phyloP scores from a whole-genome alignment of 1,140 invertebrate genomes.

The Maniola jurtina region DNA sequence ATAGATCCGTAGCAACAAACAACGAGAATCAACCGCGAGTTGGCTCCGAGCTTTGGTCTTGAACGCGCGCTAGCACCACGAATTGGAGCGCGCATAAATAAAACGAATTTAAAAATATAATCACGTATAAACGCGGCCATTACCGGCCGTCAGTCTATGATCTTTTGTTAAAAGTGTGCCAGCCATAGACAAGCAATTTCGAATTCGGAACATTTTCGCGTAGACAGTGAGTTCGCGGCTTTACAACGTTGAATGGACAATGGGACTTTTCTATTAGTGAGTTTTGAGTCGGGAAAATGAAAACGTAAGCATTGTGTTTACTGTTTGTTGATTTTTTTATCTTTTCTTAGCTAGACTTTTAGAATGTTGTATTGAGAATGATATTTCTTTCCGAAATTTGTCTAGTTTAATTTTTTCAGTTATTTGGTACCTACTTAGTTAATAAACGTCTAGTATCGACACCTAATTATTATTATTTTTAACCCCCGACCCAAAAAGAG shows the following conservation, averaged over 20 bases:
- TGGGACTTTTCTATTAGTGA: conserved; percentile 57
- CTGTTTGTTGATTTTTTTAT: conserved; percentile 1
- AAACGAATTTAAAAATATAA: conserved; percentile 32
- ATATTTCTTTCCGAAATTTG: too few relatives aligned
- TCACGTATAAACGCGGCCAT: conserved; percentile 25
- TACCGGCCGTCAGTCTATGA: conserved; percentile 20
- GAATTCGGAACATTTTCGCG: conserved; percentile 37
- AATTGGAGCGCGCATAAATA: conserved; percentile 45
- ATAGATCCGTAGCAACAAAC: conserved; percentile 48
- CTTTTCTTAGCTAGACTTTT: neutral
- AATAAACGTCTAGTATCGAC: too few relatives aligned
- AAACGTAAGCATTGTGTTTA: conserved; percentile 63
- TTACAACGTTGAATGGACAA: conserved; percentile 54
- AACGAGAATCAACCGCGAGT: conserved; percentile 60
- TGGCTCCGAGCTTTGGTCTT: conserved; percentile 64
- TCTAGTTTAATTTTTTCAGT: too few relatives aligned
- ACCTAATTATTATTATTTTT: too few relatives aligned
- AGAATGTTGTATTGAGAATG: conserved; percentile 10
- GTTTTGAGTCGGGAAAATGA: conserved; percentile 68
- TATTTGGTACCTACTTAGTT: too few relatives aligned
- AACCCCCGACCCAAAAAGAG: too few relatives aligned
- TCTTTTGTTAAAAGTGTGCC: conserved; percentile 33
- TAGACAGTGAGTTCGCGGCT: conserved; percentile 47
- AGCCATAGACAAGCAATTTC: conserved; percentile 26
- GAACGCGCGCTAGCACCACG: conserved; percentile 64